A percentile compares a stretch with the other conserved stretches of the same genome.
Conservation (phyloP, 1,140 invertebrate genomes). For the Stegodyphus dumicola region DNA sequence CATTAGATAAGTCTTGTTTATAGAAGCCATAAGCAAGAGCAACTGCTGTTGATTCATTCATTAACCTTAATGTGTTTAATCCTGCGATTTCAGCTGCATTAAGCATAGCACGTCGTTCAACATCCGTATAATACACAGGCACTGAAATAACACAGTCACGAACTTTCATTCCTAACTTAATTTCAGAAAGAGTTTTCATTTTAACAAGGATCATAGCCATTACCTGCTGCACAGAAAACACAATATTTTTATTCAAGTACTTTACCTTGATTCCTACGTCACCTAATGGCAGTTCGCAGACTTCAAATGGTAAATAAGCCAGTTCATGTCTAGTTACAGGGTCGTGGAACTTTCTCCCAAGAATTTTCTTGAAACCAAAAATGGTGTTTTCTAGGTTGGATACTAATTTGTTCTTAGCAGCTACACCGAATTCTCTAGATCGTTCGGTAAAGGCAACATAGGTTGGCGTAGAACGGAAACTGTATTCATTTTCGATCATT, state of each 20-base stretch:
- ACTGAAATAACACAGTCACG: conserved; percentile 83
- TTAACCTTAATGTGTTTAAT: conserved; percentile 92
- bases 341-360: conserved; percentile 19
- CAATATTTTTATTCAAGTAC: conserved; percentile 75
- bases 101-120: conserved; percentile 88
- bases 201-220: conserved; percentile 98
- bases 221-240: conserved; percentile 94
- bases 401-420: conserved; percentile 19
- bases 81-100: conserved; percentile 84
- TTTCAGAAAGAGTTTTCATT: conserved; percentile 86
- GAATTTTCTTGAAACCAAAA: conserved; percentile 38
- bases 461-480: conserved; percentile 17
- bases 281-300: neutral
- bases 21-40: conserved; percentile 97
- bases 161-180: conserved; percentile 74
- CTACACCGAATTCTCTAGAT: conserved; percentile 8
- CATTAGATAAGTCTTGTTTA: conserved; percentile 84
- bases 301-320: conserved; percentile 11
- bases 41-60: conserved; percentile 98
- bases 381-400: conserved; percentile 21
- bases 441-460: conserved; percentile 23
- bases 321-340: neutral
- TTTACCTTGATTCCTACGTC: conserved; percentile 23
- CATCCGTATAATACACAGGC: conserved; percentile 93
- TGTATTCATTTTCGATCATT: conserved; percentile 37